Conservation (phyloP, 2,797 vertebrate genomes). For the Aplochiton taeniatus region DNA sequence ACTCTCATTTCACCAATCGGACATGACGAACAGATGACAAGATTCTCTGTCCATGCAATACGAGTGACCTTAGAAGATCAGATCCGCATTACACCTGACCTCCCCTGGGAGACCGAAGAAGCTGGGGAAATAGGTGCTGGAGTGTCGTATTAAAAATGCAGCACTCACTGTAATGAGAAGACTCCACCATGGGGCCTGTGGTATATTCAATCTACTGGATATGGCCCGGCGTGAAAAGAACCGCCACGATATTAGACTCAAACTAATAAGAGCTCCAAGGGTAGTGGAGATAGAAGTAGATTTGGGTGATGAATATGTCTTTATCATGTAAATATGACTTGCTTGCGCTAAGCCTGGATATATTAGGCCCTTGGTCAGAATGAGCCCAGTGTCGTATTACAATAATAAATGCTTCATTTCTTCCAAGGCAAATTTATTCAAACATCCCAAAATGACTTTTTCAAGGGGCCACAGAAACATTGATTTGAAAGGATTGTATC, state of each 20-base stretch:
- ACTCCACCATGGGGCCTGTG: constrained; percentile 42
- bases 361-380: constrained; percentile 55
- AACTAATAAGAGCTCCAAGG: constrained; percentile 44
- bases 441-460: constrained; percentile 58
- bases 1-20: no score
- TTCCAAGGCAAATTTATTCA: constrained; percentile 56
- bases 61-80: constrained; percentile 56
- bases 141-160: constrained; percentile 71
- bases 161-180: constrained; percentile 61
- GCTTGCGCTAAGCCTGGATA: constrained; percentile 46
- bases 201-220: constrained; percentile 44
- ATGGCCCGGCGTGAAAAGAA: constrained; percentile 10
- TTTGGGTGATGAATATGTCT: constrained; percentile 52
- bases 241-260: constrained; percentile 37
- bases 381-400: constrained; percentile 60
- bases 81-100: constrained; percentile 56
- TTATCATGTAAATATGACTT: constrained; percentile 64
- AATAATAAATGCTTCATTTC: constrained; percentile 59
- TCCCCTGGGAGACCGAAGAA: constrained; percentile 45
- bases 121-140: constrained; percentile 47
- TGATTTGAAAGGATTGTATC: constrained; percentile 51
- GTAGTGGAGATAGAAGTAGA: constrained; percentile 38
- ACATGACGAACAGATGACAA: no score
- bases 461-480: constrained; percentile 19
- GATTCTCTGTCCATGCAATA: constrained; percentile 15